Evolutionary conservation across 2,797 vertebrate genomes (phyloP).

Genomic region (Catostomus latipinnis): DNA sequence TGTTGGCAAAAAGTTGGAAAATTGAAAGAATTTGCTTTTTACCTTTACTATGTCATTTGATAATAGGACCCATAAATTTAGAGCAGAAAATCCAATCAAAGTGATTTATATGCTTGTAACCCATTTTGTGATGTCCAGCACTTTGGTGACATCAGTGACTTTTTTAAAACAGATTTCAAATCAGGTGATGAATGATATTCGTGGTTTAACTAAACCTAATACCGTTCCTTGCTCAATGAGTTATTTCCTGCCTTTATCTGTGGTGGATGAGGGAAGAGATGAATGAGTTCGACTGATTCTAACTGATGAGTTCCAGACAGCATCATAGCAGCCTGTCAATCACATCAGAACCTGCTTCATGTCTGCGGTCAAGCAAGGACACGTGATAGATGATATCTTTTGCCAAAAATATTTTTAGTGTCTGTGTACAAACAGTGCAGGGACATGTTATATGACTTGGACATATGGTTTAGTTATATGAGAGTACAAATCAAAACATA

Average conservation of each 20-base stretch:
- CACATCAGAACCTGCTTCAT: not conserved
- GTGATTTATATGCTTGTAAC: constrained; percentile 10
- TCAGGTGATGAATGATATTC: constrained; percentile 12
- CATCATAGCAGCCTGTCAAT: not conserved
- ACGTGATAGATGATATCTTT: not conserved
- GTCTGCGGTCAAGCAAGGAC: not conserved
- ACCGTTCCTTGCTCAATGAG: constrained; percentile 6
- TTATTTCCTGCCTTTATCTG: constrained; percentile 1
- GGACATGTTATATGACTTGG: no score
- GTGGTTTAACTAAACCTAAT: not conserved
- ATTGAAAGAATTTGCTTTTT: constrained; percentile 23
- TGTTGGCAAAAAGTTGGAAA: constrained; percentile 19
- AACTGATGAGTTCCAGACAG: constrained; percentile 10
- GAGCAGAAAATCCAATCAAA: not conserved
- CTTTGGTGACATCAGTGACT: not conserved
- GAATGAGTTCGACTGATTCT: not conserved
- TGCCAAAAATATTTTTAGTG: not conserved
- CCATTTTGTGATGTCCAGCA: not conserved
- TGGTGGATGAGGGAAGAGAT: not conserved
- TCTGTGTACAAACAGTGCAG: no score
- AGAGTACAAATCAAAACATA: not conserved
- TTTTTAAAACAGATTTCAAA: not conserved
- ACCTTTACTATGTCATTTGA: constrained; percentile 14
- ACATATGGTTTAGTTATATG: not conserved
- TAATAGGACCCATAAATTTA: constrained; percentile 26